Base-by-base conservation (phyloP, 1,140 invertebrate species). In the Nasonia vitripennis region DNA sequence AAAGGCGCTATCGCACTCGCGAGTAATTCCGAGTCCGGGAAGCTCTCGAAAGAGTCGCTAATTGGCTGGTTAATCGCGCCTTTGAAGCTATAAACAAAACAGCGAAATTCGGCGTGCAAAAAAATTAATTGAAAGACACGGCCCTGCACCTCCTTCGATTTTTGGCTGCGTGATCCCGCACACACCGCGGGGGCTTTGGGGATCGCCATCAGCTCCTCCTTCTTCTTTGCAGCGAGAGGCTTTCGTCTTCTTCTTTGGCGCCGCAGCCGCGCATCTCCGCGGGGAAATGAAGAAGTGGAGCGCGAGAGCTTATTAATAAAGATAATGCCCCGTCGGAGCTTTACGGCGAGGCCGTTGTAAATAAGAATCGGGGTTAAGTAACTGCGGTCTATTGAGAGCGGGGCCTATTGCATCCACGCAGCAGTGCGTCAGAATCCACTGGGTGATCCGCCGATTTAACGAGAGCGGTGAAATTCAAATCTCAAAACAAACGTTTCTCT, bases 21-120 rank as follows among this genome's bases (percentile, higher is more conserved):
- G 37, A 51, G 37, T 51, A 48, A 71, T 81, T 81, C 51, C 80
- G 68, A 48, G n/a, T 17, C 20, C 51, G 37, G 5, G 23, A 12
- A 48, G 17, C 45, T 27, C 75, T 68, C 78, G n/a, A 80, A 82
- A 82, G 71, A 81, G 77, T 87, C 86, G 68, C 83, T 83, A 81
- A 84, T 87, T 83, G 78, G 79, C 67, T 78, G 82, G 84, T 80
- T 73, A 81, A 86, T 74, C 75, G 80, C 27, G 71, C 37, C 77
- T 78, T 80, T 17, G 74, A 67, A 62, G 62, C 37, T 37, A 27
- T 27, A 41, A 73, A 73, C 23, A 71, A 73, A 73, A 73, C 41
- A 62, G 55, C 17, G 81, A 11, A 45, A 45, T 45, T 45, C 9
- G 41, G 41, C 1, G 41, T 9, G 34, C 20, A 0, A 73, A 37